These are phyloP conservation scores for Colinus virginianus DNA, from an alignment of 2,113 vertebrate genomes.

Conservation along the genomic window DNA sequence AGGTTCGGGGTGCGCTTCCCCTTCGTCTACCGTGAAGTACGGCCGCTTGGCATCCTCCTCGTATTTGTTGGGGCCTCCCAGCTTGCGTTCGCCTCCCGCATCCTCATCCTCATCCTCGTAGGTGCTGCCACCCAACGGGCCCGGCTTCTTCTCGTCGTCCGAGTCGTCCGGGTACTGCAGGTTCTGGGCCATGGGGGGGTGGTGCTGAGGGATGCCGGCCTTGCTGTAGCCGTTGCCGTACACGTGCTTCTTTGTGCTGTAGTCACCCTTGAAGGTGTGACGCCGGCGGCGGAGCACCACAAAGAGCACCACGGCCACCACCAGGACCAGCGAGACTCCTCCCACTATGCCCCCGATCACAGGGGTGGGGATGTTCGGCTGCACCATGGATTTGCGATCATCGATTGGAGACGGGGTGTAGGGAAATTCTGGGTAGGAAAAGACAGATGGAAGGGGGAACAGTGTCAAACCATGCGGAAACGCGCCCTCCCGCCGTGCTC, in stretches of 20 bases:
- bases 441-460: slow-evolving; percentile 95
- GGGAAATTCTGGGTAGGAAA: slow-evolving; percentile 99
- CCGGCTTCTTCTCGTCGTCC: slow-evolving; percentile 94
- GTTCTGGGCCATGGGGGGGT: slow-evolving; percentile 91
- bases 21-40: slow-evolving; percentile 97
- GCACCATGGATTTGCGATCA: slow-evolving; percentile 76
- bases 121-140: slow-evolving; percentile 85
- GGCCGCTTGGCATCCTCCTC: slow-evolving; percentile 95
- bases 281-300: slow-evolving; percentile 92
- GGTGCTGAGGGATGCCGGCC: slow-evolving; percentile 87
- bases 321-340: slow-evolving; percentile 86
- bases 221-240: slow-evolving; percentile 98
- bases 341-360: slow-evolving; percentile 92
- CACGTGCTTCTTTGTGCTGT: slow-evolving; percentile 98
- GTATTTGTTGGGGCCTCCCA: slow-evolving; percentile 82
- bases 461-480: slow-evolving; percentile 88
- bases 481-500: slow-evolving; percentile 77
- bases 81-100: slow-evolving; percentile 81
- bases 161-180: slow-evolving; percentile 96
- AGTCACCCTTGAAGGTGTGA: slow-evolving; percentile 99
- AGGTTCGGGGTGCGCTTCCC: slow-evolving; percentile 87
- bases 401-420: slow-evolving; percentile 80
- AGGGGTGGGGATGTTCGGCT: slow-evolving; percentile 81
- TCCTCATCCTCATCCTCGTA: slow-evolving; percentile 83
- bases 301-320: slow-evolving; percentile 87